phyloP scores from a whole-genome alignment of 2,113 vertebrate genomes.

The Dendrocopos noguchii region DNA sequence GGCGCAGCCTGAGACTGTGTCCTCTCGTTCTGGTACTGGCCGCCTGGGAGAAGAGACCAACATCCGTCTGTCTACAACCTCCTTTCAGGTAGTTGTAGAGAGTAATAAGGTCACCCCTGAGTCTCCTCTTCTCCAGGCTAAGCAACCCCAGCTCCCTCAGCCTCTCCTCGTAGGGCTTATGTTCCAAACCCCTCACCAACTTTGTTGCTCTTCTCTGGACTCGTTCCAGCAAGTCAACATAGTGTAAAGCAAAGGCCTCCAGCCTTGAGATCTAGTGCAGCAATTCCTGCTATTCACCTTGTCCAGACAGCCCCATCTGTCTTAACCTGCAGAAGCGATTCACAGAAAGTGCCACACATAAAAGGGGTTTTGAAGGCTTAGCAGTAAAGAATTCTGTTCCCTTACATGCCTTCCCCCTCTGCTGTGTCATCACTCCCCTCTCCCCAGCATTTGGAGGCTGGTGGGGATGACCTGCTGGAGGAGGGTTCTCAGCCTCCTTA shows the following conservation, averaged over 20 bases:
- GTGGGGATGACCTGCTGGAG: not conserved
- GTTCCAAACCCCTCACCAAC: no score
- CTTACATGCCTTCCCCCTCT: not conserved
- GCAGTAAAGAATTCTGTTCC: not conserved
- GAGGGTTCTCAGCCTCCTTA: not conserved
- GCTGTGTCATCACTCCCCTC: not conserved
- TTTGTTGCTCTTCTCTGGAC: no score
- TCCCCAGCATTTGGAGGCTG: not conserved
- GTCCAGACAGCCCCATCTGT: constrained; percentile 9
- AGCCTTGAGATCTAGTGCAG: not conserved
- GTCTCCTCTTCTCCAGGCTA: no score
- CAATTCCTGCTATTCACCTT: not conserved
- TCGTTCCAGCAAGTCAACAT: no score
- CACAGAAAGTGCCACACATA: not conserved
- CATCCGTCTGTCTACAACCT: no score
- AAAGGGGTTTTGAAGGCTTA: not conserved
- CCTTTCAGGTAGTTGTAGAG: no score
- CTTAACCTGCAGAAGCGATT: not conserved
- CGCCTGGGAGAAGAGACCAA: no score
- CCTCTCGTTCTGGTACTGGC: no score
- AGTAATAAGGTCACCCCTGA: no score
- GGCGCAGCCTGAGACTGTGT: no score
- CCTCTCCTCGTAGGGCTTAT: no score
- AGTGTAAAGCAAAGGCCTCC: constrained; percentile 15
- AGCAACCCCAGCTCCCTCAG: no score